Evolutionary conservation across 2,113 vertebrate genomes (phyloP).

Genomic region (cattle (Bos taurus)): ARS-UCD2.0 NC_037331.1:37600501-37601000

Average conservation of each 20-base stretch:
- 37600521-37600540: neutral
- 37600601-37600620: neutral
- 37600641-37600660: neutral
- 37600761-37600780: neutral
- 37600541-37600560: neutral
- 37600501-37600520: neutral
- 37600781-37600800: neutral
- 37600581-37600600: fast-evolving
- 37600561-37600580: neutral
- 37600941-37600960: neutral
- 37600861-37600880: neutral
- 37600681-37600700: neutral
- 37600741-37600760: neutral
- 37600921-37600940: neutral
- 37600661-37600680: neutral
- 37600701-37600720: neutral
- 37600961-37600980: neutral
- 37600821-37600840: neutral
- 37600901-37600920: neutral
- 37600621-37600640: neutral
- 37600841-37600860: neutral
- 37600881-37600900: neutral
- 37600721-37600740: neutral
- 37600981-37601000: neutral
- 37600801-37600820: neutral